Conservation (phyloP, 2,797 vertebrate species). For the Falco columbarius region DNA sequence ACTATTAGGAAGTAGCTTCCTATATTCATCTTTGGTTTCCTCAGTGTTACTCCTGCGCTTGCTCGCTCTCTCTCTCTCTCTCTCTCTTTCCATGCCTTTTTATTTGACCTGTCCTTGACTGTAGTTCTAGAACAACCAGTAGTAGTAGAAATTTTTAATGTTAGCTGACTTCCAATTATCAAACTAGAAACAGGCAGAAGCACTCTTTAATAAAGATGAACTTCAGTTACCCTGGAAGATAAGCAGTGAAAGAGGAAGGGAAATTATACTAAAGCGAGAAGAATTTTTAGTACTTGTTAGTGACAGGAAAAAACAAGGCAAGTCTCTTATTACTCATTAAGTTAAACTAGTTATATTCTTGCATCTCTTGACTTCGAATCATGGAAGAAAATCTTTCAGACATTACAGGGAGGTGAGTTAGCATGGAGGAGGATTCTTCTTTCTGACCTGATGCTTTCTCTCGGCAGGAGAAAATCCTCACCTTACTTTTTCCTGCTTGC, state of each 20-base stretch:
- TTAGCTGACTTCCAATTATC: not conserved
- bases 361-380: not conserved
- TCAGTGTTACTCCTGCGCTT: not conserved
- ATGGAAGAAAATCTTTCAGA: not conserved
- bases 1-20: not conserved
- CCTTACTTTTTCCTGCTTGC: not conserved
- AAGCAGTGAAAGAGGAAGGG: not conserved
- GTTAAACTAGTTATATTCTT: not conserved
- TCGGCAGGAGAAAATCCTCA: not conserved
- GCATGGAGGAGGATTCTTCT: not conserved
- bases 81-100: not conserved
- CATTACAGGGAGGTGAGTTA: not conserved
- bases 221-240: not conserved
- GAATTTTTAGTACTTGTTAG: not conserved
- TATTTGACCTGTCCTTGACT: not conserved
- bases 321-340: not conserved
- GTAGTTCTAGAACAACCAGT: not conserved
- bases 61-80: not conserved
- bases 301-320: not conserved
- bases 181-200: conserved; percentile 3
- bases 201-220: conserved; percentile 25
- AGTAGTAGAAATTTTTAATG: not conserved
- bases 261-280: not conserved
- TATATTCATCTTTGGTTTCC: not conserved
- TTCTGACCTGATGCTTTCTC: not conserved